These are phyloP conservation scores for Pantherophis guttatus DNA, from an alignment of 2,113 vertebrate species.

Conservation along the genomic window DNA sequence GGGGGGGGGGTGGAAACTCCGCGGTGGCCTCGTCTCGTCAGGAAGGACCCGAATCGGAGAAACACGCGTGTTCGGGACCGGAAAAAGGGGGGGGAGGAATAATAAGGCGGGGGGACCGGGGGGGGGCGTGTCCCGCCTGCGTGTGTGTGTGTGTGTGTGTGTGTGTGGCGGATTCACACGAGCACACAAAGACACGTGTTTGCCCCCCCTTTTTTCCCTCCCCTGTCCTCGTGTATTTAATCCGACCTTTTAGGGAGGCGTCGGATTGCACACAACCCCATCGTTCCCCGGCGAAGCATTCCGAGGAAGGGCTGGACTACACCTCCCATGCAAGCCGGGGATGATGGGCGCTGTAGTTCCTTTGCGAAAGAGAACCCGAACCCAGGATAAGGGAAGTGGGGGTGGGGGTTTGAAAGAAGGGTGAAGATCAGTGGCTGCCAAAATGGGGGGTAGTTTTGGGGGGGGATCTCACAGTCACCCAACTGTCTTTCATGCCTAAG, in stretches of 20 bases:
- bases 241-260: not conserved
- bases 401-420: not conserved
- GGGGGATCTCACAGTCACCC: too few relatives aligned
- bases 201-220: too few relatives aligned
- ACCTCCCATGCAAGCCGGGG: not conserved
- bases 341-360: not conserved
- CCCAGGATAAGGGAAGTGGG: not conserved
- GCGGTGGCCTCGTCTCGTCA: accelerated
- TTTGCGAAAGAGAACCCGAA: too few relatives aligned
- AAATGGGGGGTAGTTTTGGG: not conserved
- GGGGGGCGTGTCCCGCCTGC: too few relatives aligned
- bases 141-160: too few relatives aligned
- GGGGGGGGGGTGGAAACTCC: accelerated
- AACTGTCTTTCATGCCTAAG: too few relatives aligned
- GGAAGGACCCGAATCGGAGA: too few relatives aligned
- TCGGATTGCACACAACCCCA: not conserved
- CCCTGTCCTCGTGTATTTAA: not conserved
- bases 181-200: not conserved
- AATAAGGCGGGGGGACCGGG: not conserved
- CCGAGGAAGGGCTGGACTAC: too few relatives aligned
- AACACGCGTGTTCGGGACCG: not conserved
- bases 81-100: accelerated
- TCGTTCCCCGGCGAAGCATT: too few relatives aligned
- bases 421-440: not conserved
- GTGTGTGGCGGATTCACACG: not conserved